Conservation (phyloP, 2,797 vertebrate species). For the Halcyon chelicuti region DNA sequence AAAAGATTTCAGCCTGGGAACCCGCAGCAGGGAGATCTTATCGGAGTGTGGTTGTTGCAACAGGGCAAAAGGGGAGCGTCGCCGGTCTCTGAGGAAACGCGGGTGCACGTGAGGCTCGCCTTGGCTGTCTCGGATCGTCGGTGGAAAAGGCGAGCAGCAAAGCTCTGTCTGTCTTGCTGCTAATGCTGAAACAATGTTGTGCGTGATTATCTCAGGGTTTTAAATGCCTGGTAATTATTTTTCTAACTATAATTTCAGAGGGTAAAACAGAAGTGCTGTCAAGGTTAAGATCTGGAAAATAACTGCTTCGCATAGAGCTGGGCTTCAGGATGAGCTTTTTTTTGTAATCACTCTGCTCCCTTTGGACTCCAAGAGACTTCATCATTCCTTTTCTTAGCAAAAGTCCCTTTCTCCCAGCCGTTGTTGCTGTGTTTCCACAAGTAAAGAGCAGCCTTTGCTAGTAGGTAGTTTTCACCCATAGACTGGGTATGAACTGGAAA, state of each 20-base stretch:
- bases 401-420: background rate
- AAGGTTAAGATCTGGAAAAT: background rate
- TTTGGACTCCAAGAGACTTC: background rate
- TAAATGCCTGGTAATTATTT: background rate
- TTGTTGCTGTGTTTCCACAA: background rate
- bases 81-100: background rate
- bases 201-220: background rate
- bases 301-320: background rate
- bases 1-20: background rate
- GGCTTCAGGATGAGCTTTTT: background rate
- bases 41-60: background rate
- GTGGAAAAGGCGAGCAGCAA: fast-evolving
- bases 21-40: background rate
- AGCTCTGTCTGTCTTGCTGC: background rate
- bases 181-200: background rate
- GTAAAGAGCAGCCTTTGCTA: background rate
- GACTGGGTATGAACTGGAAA: background rate
- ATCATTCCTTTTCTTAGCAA: background rate
- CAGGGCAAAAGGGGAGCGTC: background rate
- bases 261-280: background rate
- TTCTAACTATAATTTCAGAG: background rate
- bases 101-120: fast-evolving
- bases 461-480: background rate
- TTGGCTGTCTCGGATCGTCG: fast-evolving
- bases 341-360: background rate